These are phyloP conservation scores for Dissostichus mawsoni DNA, from an alignment of 2,113 vertebrate species.

Conservation along the genomic window DNA sequence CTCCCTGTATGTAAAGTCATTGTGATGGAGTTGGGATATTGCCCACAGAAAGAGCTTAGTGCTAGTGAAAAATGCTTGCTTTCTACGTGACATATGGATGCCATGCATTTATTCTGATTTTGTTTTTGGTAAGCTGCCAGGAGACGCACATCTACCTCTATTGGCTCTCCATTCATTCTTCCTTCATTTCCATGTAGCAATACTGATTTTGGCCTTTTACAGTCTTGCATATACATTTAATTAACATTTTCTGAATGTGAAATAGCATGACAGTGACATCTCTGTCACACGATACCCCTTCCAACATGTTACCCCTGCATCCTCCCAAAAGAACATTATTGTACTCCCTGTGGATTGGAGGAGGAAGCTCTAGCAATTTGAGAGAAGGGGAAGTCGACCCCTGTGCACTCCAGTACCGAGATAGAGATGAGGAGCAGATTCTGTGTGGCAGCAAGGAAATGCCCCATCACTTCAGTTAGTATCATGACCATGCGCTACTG, in stretches of 20 bases:
- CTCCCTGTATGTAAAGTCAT: conserved; percentile 40
- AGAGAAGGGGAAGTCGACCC: conserved; percentile 35
- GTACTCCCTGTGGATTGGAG: conserved; percentile 31
- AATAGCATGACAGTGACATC: conserved; percentile 29
- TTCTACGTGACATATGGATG: conserved; percentile 34
- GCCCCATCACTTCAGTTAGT: conserved; percentile 40
- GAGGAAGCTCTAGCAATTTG: conserved; percentile 6
- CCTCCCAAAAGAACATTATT: conserved; percentile 36
- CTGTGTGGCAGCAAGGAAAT: conserved; percentile 70
- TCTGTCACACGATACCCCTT: conserved; percentile 10
- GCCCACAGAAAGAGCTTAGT: conserved; percentile 48
- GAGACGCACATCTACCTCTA: conserved; percentile 31
- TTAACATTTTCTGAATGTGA: conserved; percentile 37
- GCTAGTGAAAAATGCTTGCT: conserved; percentile 20
- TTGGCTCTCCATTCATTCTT: conserved; percentile 34
- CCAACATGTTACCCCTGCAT: conserved; percentile 32
- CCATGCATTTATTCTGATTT: conserved; percentile 44
- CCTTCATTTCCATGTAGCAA: conserved; percentile 27
- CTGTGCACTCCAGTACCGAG: conserved; percentile 27
- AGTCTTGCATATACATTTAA: conserved; percentile 3
- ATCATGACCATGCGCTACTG: conserved; percentile 26
- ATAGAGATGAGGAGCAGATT: conserved; percentile 78
- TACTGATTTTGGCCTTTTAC: conserved; percentile 40
- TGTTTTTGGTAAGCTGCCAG: conserved; percentile 61
- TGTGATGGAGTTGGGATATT: conserved; percentile 56